These are phyloP conservation scores for Actenoides hombroni DNA, from an alignment of 2,113 vertebrate species.

Conservation along the genomic window DNA sequence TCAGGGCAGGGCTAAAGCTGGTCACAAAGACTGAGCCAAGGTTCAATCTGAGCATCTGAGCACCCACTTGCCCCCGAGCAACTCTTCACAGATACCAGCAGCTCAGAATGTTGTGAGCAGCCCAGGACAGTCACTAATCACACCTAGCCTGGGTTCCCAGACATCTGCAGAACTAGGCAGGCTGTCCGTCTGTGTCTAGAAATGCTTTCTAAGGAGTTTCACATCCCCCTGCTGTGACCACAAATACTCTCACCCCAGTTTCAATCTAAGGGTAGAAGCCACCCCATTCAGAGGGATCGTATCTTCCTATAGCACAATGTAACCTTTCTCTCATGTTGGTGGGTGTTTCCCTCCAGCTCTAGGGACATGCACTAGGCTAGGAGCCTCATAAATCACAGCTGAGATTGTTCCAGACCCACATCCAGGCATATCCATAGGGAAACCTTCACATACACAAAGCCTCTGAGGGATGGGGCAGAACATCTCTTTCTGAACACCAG, in stretches of 20 bases:
- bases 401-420: not conserved
- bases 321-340: not conserved
- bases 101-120: not conserved
- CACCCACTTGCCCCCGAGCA: not conserved
- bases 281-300: not conserved
- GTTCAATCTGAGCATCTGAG: rapidly evolving
- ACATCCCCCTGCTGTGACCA: not conserved
- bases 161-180: not conserved
- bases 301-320: not conserved
- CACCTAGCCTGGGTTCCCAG: not conserved
- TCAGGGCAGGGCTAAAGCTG: not conserved
- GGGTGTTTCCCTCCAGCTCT: not conserved
- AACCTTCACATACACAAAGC: not conserved
- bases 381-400: not conserved
- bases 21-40: not conserved
- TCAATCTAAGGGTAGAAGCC: not conserved
- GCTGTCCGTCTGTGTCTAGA: not conserved
- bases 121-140: not conserved
- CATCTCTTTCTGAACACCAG: not conserved
- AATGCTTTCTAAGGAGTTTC: not conserved
- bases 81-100: not conserved
- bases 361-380: not conserved
- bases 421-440: not conserved
- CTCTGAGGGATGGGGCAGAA: not conserved
- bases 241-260: not conserved